A percentile compares a stretch with the other conserved stretches of the same genome.
phyloP scores from a whole-genome alignment of 2,888 invertebrate genomes.

The Pegoplata infirma region DNA sequence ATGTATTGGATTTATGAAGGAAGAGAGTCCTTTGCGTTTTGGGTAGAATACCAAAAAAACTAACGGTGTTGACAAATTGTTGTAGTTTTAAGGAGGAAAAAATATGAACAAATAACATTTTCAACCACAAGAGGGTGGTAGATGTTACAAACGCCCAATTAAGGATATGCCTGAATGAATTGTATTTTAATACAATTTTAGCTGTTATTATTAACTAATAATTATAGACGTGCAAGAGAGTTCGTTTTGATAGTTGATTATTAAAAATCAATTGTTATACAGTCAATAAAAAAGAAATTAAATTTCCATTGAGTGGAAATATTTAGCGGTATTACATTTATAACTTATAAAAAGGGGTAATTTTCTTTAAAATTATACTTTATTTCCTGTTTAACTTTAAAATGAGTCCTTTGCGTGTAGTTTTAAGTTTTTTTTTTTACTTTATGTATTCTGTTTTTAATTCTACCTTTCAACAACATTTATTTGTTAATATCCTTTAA shows the following conservation, averaged over 20 bases:
- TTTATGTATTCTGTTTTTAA: neutral
- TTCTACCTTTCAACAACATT: constrained; percentile 58
- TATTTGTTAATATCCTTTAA: constrained; percentile 60
- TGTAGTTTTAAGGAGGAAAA: constrained; percentile 1
- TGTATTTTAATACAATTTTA: constrained; percentile 42
- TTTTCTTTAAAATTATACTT: constrained; percentile 43
- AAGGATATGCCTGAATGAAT: constrained; percentile 38
- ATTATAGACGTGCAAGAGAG: constrained; percentile 39
- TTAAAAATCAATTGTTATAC: constrained; percentile 61
- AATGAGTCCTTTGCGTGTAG: constrained; percentile 61
- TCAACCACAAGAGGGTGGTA: constrained; percentile 9
- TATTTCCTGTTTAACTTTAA: constrained; percentile 56
- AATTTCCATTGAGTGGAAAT: too few relatives aligned
- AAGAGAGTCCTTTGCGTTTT: constrained; percentile 13
- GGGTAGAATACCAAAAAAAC: neutral
- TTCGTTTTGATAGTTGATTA: constrained; percentile 52
- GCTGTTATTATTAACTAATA: constrained; percentile 52
- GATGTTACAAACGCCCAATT: constrained; percentile 49
- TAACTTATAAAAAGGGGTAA: constrained; percentile 41
- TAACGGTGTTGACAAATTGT: constrained; percentile 60
- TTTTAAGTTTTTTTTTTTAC: constrained; percentile 29
- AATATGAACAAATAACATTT: neutral
- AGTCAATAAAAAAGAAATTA: constrained; percentile 30
- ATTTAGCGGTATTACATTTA: constrained; percentile 36
- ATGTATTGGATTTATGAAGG: constrained; percentile 21